These are phyloP conservation scores for Tiliacea aurago DNA, from an alignment of 2,888 invertebrate species.

Conservation along the genomic window DNA sequence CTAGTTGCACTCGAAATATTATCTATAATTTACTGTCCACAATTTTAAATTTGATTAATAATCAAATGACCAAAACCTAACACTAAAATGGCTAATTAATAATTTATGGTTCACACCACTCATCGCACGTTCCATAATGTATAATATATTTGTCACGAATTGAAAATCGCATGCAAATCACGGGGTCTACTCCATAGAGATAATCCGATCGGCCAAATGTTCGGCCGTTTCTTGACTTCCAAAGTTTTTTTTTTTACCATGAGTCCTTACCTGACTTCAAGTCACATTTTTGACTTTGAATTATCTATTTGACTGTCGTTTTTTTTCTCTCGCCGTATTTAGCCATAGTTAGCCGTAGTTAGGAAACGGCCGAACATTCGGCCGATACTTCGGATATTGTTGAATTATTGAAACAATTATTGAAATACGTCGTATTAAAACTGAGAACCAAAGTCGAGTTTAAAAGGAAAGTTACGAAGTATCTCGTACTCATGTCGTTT, in stretches of 20 bases:
- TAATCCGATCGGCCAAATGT: too few relatives aligned
- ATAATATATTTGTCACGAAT: background rate
- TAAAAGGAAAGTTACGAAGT: conserved; percentile 16
- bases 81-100: background rate
- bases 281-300: too few relatives aligned
- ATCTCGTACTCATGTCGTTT: conserved; percentile 14
- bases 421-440: conserved; percentile 1
- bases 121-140: conserved; percentile 8
- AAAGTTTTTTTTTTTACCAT: too few relatives aligned
- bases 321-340: too few relatives aligned
- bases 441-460: conserved; percentile 22
- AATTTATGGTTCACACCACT: conserved; percentile 6
- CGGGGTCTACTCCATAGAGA: too few relatives aligned
- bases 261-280: too few relatives aligned
- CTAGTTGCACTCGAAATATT: background rate
- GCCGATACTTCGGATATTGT: too few relatives aligned
- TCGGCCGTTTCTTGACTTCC: too few relatives aligned
- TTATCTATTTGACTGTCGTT: too few relatives aligned
- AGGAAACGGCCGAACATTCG: too few relatives aligned
- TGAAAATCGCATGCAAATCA: conserved; percentile 25
- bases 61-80: background rate
- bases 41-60: background rate
- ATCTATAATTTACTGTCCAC: background rate
- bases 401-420: too few relatives aligned
- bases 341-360: too few relatives aligned